Evolutionary conservation across 2,797 vertebrate genomes (phyloP).

Genomic region (Chlorospingus flavigularis): DNA sequence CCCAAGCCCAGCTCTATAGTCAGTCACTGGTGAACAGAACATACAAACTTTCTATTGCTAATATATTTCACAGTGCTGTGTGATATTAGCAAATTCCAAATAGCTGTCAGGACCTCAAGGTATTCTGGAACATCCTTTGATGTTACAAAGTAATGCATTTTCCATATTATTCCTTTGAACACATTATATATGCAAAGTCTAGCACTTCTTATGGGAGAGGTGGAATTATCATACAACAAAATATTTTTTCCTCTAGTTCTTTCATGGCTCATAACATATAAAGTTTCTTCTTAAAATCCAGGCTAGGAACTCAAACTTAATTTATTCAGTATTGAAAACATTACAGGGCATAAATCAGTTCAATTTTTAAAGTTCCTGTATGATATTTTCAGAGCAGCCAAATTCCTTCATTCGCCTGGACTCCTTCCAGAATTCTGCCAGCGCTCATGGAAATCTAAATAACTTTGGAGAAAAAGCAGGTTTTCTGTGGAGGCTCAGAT

Average conservation of each 20-base stretch:
- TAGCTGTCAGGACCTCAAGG: constrained; percentile 52
- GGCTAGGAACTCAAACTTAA: constrained; percentile 74
- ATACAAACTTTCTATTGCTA: constrained; percentile 2
- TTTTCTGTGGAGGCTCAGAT: constrained; percentile 77
- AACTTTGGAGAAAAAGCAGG: constrained; percentile 81
- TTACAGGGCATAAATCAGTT: constrained; percentile 80
- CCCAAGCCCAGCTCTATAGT: neutral
- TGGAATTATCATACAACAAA: constrained; percentile 60
- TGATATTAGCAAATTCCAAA: constrained; percentile 42
- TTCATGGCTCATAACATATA: constrained; percentile 70
- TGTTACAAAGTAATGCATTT: constrained; percentile 50
- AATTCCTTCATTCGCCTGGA: constrained; percentile 75
- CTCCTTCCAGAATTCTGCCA: constrained; percentile 76
- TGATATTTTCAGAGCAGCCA: constrained; percentile 75
- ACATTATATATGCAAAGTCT: constrained; percentile 68
- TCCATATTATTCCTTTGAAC: constrained; percentile 58
- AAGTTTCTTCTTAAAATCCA: constrained; percentile 69
- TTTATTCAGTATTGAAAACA: constrained; percentile 79
- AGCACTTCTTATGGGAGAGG: constrained; percentile 47
- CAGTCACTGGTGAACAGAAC: neutral
- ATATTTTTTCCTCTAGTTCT: constrained; percentile 62
- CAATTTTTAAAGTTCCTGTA: constrained; percentile 74
- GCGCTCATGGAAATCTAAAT: constrained; percentile 79
- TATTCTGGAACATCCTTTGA: constrained; percentile 67
- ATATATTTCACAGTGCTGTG: constrained; percentile 47